These are phyloP conservation scores for Epinephelus awoara DNA, from an alignment of 2,797 vertebrate genomes.

Conservation along the genomic window DNA sequence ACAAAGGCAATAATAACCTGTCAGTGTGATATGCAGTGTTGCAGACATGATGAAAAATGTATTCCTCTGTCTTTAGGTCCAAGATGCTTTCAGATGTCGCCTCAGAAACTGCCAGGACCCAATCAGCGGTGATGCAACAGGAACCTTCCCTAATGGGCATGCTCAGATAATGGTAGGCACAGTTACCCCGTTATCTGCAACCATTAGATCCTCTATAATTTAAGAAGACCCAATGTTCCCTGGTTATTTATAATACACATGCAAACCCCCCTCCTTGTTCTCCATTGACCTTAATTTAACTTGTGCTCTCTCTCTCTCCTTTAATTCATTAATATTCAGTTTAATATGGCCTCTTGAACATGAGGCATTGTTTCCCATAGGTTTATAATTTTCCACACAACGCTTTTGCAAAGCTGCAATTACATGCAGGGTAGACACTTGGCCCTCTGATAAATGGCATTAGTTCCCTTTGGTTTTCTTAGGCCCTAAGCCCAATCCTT, in stretches of 20 bases:
- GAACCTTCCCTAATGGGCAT: slow-evolving; percentile 98
- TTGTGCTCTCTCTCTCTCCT: slow-evolving; percentile 34
- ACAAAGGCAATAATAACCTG: too few relatives aligned
- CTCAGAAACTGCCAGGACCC: slow-evolving; percentile 99
- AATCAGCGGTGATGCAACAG: slow-evolving; percentile 95
- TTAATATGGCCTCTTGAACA: slow-evolving; percentile 45
- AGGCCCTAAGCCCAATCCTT: slow-evolving; percentile 52
- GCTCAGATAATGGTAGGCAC: slow-evolving; percentile 98
- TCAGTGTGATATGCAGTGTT: not conserved
- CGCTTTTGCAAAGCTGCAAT: slow-evolving; percentile 63
- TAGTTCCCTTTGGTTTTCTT: slow-evolving; percentile 61
- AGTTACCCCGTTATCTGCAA: slow-evolving; percentile 48
- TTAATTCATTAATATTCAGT: slow-evolving; percentile 46
- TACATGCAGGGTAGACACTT: slow-evolving; percentile 58
- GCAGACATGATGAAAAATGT: not conserved
- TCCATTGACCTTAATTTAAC: slow-evolving; percentile 68
- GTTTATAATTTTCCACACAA: slow-evolving; percentile 54
- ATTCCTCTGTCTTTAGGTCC: slow-evolving; percentile 87
- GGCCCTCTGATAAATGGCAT: slow-evolving; percentile 67
- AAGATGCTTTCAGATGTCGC: slow-evolving; percentile 98
- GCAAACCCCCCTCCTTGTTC: slow-evolving; percentile 34
- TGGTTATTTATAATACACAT: slow-evolving; percentile 74
- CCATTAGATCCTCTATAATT: slow-evolving; percentile 59
- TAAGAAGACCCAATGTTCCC: slow-evolving; percentile 49
- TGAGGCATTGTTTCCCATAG: slow-evolving; percentile 52